Base-by-base conservation (phyloP, 2,113 vertebrate genomes). In the Eptesicus fuscus region DNA sequence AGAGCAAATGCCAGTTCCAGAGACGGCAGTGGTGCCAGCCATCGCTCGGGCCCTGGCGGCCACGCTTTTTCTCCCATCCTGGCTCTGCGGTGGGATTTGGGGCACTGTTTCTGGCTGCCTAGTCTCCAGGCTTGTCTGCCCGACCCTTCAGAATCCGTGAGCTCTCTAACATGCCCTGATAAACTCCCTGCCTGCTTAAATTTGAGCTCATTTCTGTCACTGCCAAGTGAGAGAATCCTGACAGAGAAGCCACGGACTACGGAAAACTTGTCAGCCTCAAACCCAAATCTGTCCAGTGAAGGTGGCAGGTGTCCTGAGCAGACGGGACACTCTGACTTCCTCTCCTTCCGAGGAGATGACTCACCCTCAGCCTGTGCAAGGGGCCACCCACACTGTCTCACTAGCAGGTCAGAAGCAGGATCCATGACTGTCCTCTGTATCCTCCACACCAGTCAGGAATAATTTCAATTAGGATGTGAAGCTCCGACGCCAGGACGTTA, bases 181-280 rank as follows among this genome's bases (percentile, higher is more conserved):
- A 37, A 69, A 76, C 5, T 30, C 32, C 18, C 69, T 47, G 18
- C 53, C 47, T 44, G 59, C 76, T 61, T 49, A 79, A 67, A 37
- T 71, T 56, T 49, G 32, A 95, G 63, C 53, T 67, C 61, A 67
- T 88, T 91, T 83, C 79, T 79, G 28, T 59, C 47, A 49, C 4
- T 61, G 40, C 13, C 69, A 61, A 61, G 53, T 20, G 73, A 95
- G 73, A 95, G 47, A 84, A 74, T 59, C 9, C 7, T 63, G 35
- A 49, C 25, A 65, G 47, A 32, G 18, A 40, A 67, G n/a, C 5
- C 22, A n/a, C 2, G 0, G 90, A 86, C 74, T 32, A 20, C 9
- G 44, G 10, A 67, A 73, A 67, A 88, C n/a, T 2, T 37, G 10
- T 42, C 71, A 59, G 65, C 47, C 73, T 89, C 10, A 71, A 93